These are phyloP conservation scores for Picathartes gymnocephalus DNA, from an alignment of 2,113 vertebrate species.

Conservation along the genomic window DNA sequence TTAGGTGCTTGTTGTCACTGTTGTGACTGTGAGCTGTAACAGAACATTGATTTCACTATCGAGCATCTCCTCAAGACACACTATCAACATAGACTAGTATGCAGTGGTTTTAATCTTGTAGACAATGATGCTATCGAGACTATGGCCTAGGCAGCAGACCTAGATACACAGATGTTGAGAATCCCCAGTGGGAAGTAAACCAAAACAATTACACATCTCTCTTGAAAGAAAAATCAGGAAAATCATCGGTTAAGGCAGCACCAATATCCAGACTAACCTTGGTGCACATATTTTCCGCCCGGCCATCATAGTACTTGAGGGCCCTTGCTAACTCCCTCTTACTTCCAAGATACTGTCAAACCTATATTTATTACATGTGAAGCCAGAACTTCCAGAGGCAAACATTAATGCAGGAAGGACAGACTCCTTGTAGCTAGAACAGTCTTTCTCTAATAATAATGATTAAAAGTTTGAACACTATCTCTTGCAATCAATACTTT, in stretches of 20 bases:
- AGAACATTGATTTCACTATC: neutral
- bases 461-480: neutral
- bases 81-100: neutral
- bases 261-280: neutral
- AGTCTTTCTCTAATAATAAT: neutral
- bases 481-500: neutral
- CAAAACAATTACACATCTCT: neutral
- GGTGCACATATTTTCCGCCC: neutral
- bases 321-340: neutral
- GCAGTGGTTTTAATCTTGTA: neutral
- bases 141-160: neutral
- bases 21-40: neutral
- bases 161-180: neutral
- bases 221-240: neutral
- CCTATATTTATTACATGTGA: neutral
- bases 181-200: neutral
- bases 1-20: neutral
- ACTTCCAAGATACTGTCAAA: slow-evolving; percentile 2
- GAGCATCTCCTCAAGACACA: neutral
- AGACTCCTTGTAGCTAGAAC: neutral
- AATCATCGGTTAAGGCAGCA: neutral
- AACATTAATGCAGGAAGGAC: neutral
- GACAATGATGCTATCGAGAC: neutral
- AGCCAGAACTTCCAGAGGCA: neutral
- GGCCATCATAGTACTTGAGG: neutral